Evolutionary conservation across 2,888 invertebrate species (phyloP), one percentile per base, ranked within the genome.

Genomic region (Rhagonycha fulva): DNA sequence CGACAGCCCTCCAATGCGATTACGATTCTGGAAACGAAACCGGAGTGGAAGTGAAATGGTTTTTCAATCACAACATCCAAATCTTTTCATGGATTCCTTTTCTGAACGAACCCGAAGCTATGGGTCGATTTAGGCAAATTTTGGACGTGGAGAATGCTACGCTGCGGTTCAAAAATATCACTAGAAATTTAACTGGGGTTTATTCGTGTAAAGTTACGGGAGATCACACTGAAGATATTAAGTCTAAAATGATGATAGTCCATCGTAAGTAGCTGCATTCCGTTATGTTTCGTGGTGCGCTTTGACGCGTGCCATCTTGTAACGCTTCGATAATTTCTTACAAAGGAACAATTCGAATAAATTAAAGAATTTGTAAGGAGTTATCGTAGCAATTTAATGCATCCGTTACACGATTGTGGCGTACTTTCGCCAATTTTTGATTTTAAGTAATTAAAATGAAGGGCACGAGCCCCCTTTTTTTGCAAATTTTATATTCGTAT

Each of bases 121-220:
- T 83, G 68, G 88, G 87, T 23, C 80, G 82, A 12, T 83, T 87
- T 14, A 86, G 85, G 66, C 85, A 87, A 72, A 85, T 87, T 78
- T 84, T 90, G 68, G 89, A 90, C 81, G 81, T 87, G 14, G 82
- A 80, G 30, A 89, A 88, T 82, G 86, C 84, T 77, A 91, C 91
- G 24, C 87, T 92, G 83, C 89, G 89, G 83, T 89, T 92, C 80
- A 85, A 78, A 62, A 82, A 87, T 68, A 84, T 89, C 67, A 88
- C 87, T 74, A 89, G 90, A 60, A 88, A 89, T 62, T 85, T 91
- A 66, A 87, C 89, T 1, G 91, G 91, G 28, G 87, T 89, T 80
- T 91, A 91, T 84, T 89, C 87, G 28, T 91, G 91, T 84, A 88
- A 87, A 81, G 89, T 91, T 71, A 90, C 89, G 74, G 89, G 89